phyloP scores from a whole-genome alignment of 2,888 invertebrate genomes.

The Orchesellides sinensis region DNA sequence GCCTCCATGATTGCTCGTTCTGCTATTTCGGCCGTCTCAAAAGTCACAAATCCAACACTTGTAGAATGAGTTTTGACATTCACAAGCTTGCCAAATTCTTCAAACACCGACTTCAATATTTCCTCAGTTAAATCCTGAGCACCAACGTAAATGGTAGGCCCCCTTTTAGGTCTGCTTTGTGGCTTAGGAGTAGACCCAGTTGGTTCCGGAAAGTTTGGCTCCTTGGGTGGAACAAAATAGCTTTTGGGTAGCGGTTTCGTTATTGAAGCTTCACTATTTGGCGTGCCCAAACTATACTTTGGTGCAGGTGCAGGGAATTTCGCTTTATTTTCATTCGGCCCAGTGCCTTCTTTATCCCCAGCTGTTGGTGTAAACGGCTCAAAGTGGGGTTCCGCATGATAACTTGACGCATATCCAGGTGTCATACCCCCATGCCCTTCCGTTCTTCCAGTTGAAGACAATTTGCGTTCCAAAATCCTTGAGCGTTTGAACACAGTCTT shows the following conservation, averaged over 20 bases:
- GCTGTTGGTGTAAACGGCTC: conserved; percentile 70
- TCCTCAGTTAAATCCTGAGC: conserved; percentile 89
- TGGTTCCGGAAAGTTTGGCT: background rate
- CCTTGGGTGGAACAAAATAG: background rate
- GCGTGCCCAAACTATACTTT: conserved; percentile 43
- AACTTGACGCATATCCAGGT: conserved; percentile 57
- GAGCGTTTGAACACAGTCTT: conserved; percentile 94
- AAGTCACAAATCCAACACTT: conserved; percentile 90
- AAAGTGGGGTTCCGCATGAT: conserved; percentile 56
- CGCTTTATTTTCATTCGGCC: conserved; percentile 13
- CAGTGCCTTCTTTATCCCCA: conserved; percentile 35
- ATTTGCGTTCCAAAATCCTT: conserved; percentile 87
- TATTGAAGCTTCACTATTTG: background rate
- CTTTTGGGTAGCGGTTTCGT: conserved; percentile 14
- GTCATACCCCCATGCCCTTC: conserved; percentile 69
- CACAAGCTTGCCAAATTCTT: conserved; percentile 70
- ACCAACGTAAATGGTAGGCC: conserved; percentile 89
- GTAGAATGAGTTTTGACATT: conserved; percentile 75
- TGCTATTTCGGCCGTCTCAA: conserved; percentile 92
- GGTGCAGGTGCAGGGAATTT: conserved; percentile 29
- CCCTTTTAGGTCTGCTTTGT: conserved; percentile 81
- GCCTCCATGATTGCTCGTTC: conserved; percentile 88
- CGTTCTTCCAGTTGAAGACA: conserved; percentile 76
- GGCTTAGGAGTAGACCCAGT: background rate
- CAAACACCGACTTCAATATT: conserved; percentile 79